phyloP scores from a whole-genome alignment of 2,113 vertebrate genomes.

The Ochotona curzoniae region DNA sequence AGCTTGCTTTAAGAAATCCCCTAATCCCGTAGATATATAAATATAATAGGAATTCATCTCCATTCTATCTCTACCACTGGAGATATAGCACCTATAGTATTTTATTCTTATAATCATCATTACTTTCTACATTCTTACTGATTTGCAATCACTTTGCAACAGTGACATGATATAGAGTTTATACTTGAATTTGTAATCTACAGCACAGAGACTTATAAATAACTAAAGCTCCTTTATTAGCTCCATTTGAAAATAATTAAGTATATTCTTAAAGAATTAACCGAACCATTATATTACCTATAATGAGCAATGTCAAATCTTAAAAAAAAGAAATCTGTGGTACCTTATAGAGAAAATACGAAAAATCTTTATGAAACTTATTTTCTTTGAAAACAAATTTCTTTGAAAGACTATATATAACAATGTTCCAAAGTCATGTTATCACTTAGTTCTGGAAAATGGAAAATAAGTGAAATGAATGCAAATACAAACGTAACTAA shows the following conservation, averaged over 20 bases:
- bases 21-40: background rate
- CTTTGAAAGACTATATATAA: background rate
- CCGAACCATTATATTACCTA: background rate
- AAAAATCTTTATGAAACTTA: background rate
- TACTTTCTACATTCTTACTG: background rate
- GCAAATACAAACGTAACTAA: constrained; percentile 10
- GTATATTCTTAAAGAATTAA: background rate
- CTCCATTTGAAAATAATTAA: background rate
- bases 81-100: background rate
- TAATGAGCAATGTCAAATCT: background rate
- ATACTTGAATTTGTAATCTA: background rate
- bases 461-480: background rate
- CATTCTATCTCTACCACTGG: background rate
- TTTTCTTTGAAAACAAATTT: background rate
- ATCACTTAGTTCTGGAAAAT: background rate
- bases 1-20: background rate
- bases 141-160: background rate
- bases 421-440: background rate
- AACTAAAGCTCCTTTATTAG: background rate
- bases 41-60: background rate
- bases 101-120: background rate
- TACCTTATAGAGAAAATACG: background rate
- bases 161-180: background rate
- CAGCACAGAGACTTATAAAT: background rate
- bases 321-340: background rate